phyloP scores from a whole-genome alignment of 2,888 invertebrate genomes.

The Thumatha senex region DNA sequence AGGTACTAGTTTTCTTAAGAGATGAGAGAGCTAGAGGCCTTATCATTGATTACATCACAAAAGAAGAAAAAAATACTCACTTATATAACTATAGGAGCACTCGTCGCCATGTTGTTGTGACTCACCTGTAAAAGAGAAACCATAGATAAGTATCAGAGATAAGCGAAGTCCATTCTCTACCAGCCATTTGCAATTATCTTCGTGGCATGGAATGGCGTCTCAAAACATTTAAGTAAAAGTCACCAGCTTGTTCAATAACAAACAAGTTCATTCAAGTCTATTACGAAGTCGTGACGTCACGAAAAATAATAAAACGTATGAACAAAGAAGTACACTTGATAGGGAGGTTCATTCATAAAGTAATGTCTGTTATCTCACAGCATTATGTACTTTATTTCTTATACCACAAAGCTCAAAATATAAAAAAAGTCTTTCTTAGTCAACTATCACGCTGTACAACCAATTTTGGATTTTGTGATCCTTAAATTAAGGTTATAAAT shows the following conservation, averaged over 20 bases:
- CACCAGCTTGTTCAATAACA: conserved; percentile 9
- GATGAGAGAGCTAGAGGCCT: no score
- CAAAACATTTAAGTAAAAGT: conserved; percentile 5
- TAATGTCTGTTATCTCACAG: conserved; percentile 4
- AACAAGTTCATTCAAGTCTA: conserved; percentile 44
- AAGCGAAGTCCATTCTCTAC: background rate
- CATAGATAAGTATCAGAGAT: conserved; percentile 8
- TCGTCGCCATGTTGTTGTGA: conserved; percentile 80
- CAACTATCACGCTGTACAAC: conserved; percentile 13
- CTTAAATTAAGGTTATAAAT: conserved; percentile 9
- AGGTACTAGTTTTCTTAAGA: no score
- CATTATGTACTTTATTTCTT: conserved; percentile 1
- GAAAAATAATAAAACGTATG: conserved; percentile 43
- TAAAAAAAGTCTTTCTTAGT: conserved; percentile 8
- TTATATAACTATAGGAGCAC: conserved; percentile 83
- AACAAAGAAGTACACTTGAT: conserved; percentile 31
- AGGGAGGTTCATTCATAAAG: conserved; percentile 33
- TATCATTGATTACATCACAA: no score
- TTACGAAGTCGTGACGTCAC: conserved; percentile 46
- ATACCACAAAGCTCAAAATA: conserved; percentile 14
- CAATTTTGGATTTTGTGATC: conserved; percentile 29
- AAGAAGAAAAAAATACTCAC: conserved; percentile 55
- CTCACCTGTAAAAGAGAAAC: conserved; percentile 69
- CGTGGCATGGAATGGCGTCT: background rate
- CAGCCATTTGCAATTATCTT: background rate